Evolutionary conservation across 2,113 vertebrate species (phyloP).

Genomic region (Macroglossus sobrinus): DNA sequence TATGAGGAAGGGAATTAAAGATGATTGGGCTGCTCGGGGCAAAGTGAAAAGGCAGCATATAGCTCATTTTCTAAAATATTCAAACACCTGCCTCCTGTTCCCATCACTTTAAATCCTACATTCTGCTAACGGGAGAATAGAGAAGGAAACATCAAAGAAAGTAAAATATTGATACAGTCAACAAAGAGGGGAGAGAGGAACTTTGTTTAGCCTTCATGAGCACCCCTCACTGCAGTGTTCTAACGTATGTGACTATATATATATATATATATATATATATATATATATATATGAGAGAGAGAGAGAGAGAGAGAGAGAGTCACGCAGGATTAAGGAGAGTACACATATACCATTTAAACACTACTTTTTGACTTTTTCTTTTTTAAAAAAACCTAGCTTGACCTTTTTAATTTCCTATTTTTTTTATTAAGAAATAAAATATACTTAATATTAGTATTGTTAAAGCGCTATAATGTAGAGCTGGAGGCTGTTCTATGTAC

Average conservation of each 20-base stretch:
- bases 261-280: no score
- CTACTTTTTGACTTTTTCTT: not conserved
- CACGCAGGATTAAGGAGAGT: not conserved
- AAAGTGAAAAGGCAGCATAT: constrained; percentile 64
- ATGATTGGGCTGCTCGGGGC: constrained; percentile 37
- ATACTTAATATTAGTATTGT: constrained; percentile 79
- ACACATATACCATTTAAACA: not conserved
- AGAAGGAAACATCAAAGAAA: not conserved
- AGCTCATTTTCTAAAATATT: constrained; percentile 61
- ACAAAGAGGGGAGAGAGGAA: constrained; percentile 58
- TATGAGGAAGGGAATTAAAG: not conserved
- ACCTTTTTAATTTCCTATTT: constrained; percentile 77
- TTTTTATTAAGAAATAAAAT: constrained; percentile 68
- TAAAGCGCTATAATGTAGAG: constrained; percentile 89
- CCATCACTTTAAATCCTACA: not conserved
- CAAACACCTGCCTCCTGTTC: not conserved
- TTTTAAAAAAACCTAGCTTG: constrained; percentile 53
- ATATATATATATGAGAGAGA: no score
- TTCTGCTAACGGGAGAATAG: not conserved
- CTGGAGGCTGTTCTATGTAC: constrained; percentile 90
- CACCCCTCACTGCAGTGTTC: constrained; percentile 22
- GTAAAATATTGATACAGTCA: constrained; percentile 43
- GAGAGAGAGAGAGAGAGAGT: constrained; percentile 27
- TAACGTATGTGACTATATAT: not conserved
- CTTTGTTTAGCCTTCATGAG: constrained; percentile 42